Evolutionary conservation across 2,797 vertebrate genomes (phyloP).

Genomic region (Sus cebifrons): DNA sequence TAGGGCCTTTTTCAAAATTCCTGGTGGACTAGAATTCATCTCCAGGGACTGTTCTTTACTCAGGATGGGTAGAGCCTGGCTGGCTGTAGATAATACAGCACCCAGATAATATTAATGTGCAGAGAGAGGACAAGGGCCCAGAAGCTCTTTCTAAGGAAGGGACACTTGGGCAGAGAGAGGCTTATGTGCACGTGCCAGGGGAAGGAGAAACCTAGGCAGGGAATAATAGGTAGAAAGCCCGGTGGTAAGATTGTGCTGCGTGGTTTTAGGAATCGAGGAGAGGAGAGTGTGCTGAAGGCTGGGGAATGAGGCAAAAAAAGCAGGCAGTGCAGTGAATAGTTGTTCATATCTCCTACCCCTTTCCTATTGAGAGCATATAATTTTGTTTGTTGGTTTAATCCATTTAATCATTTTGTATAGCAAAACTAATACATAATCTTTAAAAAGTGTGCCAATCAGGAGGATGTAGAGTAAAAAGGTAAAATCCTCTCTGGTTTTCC

Average conservation of each 20-base stretch:
- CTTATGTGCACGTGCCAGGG: background rate
- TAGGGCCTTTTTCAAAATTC: background rate
- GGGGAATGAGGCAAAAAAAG: background rate
- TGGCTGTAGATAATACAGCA: background rate
- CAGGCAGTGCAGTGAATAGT: background rate
- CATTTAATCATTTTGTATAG: slow-evolving; percentile 44
- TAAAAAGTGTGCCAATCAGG: slow-evolving; percentile 5
- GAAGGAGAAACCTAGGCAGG: background rate
- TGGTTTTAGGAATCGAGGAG: background rate
- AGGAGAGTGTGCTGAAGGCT: background rate
- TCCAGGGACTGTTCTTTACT: background rate
- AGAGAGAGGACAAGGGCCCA: background rate
- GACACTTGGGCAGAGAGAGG: background rate
- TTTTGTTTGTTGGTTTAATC: slow-evolving; percentile 55
- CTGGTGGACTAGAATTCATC: background rate
- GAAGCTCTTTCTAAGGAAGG: background rate
- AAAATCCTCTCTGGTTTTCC: background rate
- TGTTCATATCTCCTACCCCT: background rate
- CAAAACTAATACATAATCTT: slow-evolving; percentile 47
- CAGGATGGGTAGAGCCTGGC: background rate
- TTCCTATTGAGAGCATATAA: background rate
- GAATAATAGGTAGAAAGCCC: too few species aligned
- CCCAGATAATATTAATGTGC: background rate
- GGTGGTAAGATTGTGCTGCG: background rate
- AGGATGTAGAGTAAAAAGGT: slow-evolving; percentile 33